phyloP scores from a whole-genome alignment of 2,888 invertebrate species.

The Dolichopus griseipennis region DNA sequence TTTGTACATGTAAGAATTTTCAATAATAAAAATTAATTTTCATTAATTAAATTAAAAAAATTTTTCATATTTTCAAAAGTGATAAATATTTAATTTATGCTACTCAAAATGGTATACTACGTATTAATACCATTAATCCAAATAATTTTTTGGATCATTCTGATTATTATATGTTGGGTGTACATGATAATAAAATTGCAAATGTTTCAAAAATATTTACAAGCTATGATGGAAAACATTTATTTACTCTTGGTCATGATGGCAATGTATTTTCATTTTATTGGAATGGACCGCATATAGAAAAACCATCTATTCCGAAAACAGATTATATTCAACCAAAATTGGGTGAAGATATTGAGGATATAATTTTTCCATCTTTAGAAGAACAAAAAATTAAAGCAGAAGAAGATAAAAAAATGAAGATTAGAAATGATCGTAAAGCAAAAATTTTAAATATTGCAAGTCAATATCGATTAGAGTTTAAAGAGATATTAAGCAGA shows the following conservation, averaged over 20 bases:
- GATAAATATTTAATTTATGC: constrained; percentile 52
- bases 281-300: constrained; percentile 41
- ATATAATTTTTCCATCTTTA: constrained; percentile 33
- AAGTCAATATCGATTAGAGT: constrained; percentile 49
- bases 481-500: constrained; percentile 46
- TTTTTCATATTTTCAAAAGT: constrained; percentile 33
- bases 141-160: constrained; percentile 48
- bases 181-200: constrained; percentile 69
- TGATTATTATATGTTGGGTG: constrained; percentile 59
- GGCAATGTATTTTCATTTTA: constrained; percentile 67
- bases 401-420: constrained; percentile 54
- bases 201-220: constrained; percentile 55
- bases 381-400: constrained; percentile 63
- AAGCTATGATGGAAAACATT: constrained; percentile 47
- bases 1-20: constrained; percentile 45
- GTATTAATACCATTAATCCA: constrained; percentile 47
- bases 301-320: neutral
- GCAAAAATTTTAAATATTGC: constrained; percentile 50
- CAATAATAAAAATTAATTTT: neutral
- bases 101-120: constrained; percentile 52
- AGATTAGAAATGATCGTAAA: constrained; percentile 57
- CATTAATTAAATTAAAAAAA: neutral
- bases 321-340: neutral
- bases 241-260: constrained; percentile 61
- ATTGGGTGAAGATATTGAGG: constrained; percentile 30